phyloP scores from a whole-genome alignment of 2,113 vertebrate genomes.

The Hepsetus odoe region DNA sequence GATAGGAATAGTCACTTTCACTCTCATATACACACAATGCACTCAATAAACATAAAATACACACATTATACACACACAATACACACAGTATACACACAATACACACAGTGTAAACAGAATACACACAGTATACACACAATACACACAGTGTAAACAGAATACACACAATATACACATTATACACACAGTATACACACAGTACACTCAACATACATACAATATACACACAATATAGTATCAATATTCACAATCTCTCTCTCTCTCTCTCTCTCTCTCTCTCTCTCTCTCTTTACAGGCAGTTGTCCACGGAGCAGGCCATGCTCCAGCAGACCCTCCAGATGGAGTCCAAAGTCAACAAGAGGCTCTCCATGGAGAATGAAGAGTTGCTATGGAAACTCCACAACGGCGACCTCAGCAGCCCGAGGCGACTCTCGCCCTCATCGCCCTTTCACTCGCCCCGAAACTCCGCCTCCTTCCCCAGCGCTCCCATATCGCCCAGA shows the following conservation, averaged over 20 bases:
- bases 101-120: no score
- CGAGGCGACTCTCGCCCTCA: conserved; percentile 85
- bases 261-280: background rate
- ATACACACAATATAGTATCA: no score
- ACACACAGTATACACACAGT: no score
- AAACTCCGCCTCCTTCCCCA: conserved; percentile 84
- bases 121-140: no score
- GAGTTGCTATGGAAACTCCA: conserved; percentile 97
- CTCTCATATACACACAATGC: no score
- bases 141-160: no score
- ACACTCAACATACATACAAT: no score
- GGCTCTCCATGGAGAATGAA: conserved; percentile 97
- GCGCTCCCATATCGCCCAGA: conserved; percentile 81
- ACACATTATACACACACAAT: no score
- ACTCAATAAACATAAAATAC: no score
- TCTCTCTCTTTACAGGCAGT: conserved; percentile 80
- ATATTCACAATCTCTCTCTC: background rate
- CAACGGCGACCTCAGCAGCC: conserved; percentile 89
- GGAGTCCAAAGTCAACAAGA: conserved; percentile 95
- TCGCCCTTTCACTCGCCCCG: conserved; percentile 80
- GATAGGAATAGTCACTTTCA: no score
- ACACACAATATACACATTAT: no score
- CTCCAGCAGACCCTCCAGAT: conserved; percentile 94
- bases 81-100: no score
- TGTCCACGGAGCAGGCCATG: conserved; percentile 88